Conservation (phyloP, 2,113 vertebrate species). For the Halcyon senegalensis region DNA sequence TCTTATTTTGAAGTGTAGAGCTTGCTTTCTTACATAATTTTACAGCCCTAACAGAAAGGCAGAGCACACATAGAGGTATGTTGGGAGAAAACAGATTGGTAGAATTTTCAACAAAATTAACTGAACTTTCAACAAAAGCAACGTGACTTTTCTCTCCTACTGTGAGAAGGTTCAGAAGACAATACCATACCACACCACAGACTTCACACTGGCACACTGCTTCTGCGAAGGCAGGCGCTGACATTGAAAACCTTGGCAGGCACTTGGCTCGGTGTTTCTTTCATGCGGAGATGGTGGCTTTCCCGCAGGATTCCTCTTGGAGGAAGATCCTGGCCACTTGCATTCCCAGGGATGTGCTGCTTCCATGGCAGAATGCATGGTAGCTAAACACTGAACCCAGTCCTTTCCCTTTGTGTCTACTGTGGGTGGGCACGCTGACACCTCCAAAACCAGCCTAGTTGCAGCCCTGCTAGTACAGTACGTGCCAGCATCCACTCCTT, state of each 20-base stretch:
- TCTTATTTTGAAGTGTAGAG: background rate
- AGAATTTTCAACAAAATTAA: background rate
- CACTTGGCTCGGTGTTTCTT: background rate
- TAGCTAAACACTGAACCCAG: rapidly evolving
- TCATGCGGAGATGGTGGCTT: background rate
- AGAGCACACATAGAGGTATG: background rate
- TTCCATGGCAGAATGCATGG: background rate
- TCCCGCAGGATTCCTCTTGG: background rate
- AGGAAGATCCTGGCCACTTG: background rate
- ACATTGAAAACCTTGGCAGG: background rate
- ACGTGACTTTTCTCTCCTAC: background rate
- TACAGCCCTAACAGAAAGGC: background rate
- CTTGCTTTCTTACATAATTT: background rate
- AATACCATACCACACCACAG: background rate
- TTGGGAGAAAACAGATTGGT: background rate
- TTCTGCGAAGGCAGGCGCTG: background rate
- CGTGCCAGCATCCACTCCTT: background rate
- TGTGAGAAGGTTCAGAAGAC: background rate
- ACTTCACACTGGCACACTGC: background rate
- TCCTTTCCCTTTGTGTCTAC: background rate
- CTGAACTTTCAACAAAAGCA: background rate
- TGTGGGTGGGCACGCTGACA: background rate
- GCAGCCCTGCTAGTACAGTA: background rate
- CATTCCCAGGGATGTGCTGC: background rate
- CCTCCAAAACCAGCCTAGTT: background rate